Conservation (phyloP, 2,888 invertebrate genomes). For the Euplexia lucipara region DNA sequence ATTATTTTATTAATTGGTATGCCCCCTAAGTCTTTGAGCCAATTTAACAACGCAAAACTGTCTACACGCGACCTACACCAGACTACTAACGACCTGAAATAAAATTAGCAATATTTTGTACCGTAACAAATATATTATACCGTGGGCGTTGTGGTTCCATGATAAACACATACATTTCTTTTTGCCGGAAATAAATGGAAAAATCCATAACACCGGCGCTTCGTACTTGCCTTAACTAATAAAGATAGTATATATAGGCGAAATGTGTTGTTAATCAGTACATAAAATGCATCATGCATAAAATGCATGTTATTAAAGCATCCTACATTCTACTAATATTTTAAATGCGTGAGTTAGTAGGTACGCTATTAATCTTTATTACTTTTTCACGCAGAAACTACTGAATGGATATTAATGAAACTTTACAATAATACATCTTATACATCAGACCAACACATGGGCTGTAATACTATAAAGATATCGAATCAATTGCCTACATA, state of each 20-base stretch:
- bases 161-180: constrained; percentile 26
- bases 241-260: background rate
- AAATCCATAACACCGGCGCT: background rate
- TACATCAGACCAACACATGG: too few relatives aligned
- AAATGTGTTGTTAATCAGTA: background rate
- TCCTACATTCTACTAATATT: too few relatives aligned
- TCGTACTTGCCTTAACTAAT: background rate
- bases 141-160: constrained; percentile 21
- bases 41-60: constrained; percentile 20
- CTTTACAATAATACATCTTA: too few relatives aligned
- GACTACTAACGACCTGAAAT: constrained; percentile 25
- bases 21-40: constrained; percentile 21
- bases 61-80: constrained; percentile 19
- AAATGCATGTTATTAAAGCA: too few relatives aligned
- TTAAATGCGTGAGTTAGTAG: too few relatives aligned
- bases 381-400: too few relatives aligned
- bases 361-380: too few relatives aligned
- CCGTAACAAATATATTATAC: constrained; percentile 21
- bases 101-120: constrained; percentile 33
- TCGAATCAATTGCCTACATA: too few relatives aligned
- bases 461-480: too few relatives aligned
- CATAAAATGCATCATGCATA: too few relatives aligned
- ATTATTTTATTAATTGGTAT: constrained; percentile 24
- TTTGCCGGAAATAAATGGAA: constrained; percentile 11
- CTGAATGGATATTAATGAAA: too few relatives aligned